Conservation (phyloP, 30 jellyfish, hydroid and myxozoan genomes). For the Clytia hemisphaerica region DNA sequence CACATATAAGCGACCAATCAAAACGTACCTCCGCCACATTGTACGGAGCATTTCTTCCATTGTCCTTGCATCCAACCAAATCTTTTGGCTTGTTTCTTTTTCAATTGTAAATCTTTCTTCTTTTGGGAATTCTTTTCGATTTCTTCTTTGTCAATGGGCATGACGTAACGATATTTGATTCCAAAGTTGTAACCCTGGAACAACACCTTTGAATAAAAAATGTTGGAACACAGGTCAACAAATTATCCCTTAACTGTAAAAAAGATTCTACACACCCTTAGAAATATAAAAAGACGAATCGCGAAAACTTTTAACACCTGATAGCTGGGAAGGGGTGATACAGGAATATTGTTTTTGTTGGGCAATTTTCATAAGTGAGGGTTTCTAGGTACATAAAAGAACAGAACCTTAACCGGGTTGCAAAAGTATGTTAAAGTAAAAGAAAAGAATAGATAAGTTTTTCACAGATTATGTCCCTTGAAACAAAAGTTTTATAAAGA, state of each 20-base stretch:
- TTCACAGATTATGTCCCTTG: background rate
- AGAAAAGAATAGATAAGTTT: background rate
- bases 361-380: too few relatives aligned
- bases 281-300: too few relatives aligned
- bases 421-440: background rate
- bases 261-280: too few relatives aligned
- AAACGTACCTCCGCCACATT: slow-evolving; percentile 85
- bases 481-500: background rate
- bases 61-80: slow-evolving; percentile 99
- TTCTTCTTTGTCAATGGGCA: slow-evolving; percentile 66
- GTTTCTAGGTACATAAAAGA: too few relatives aligned
- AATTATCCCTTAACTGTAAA: too few relatives aligned
- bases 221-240: background rate
- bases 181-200: slow-evolving; percentile 97
- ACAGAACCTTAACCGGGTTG: background rate
- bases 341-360: too few relatives aligned
- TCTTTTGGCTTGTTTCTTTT: slow-evolving; percentile 31
- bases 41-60: slow-evolving; percentile 93
- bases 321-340: too few relatives aligned
- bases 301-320: too few relatives aligned
- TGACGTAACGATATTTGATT: slow-evolving; percentile 68
- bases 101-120: background rate
- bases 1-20: background rate
- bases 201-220: slow-evolving; percentile 46
- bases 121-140: slow-evolving; percentile 1